Evolutionary conservation across 2,797 vertebrate genomes (phyloP), one percentile per base, ranked within the genome.

Genomic region (Limosa lapponica): DNA sequence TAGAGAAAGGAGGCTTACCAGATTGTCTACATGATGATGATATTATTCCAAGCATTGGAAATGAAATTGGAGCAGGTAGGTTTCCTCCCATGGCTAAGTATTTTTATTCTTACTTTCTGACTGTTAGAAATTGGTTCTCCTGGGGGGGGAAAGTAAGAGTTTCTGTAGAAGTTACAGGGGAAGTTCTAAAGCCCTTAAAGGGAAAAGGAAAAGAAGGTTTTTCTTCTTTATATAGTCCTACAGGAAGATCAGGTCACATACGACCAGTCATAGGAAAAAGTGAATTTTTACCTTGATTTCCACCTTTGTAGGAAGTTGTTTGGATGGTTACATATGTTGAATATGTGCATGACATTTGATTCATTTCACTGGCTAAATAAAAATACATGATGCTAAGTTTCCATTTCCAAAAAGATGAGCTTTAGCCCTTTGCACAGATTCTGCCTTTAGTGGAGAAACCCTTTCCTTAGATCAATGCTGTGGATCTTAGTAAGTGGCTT

Each of bases 51-150:
- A 82, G 91, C 10, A 34, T 69, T 90, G 98, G 97, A 92, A 98
- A 98, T 65, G 97, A 98, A 83, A 97, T 98, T 91, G 98, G 98
- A 96, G 92, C 98, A 98, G 99, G 99, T 99, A 95, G 41, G 95
- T 86, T 96, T 82, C 89, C 41, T 91, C 83, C 44, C 22, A 11
- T 78, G 25, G 32, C 71, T 79, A 64, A 65, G 12, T 85, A 52
- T 4, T 32, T 57, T 69, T 90, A 69, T 91, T 80, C 28, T 65
- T 87, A 32, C 28, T 85, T 73, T 25, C 15, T 80, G 71, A 61
- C 58, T 81, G 20, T 81, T 46, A 77, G 11, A 93, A 44, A 62
- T 91, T 12, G 27, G 5, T 82, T 86, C 71, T 84, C 12, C 75
- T 82, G 16, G 10, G n/a, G 18, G 4, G 8, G 6, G 55, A 39